Conservation (phyloP, 2,113 vertebrate species). For the Thinocorus orbignyianus region DNA sequence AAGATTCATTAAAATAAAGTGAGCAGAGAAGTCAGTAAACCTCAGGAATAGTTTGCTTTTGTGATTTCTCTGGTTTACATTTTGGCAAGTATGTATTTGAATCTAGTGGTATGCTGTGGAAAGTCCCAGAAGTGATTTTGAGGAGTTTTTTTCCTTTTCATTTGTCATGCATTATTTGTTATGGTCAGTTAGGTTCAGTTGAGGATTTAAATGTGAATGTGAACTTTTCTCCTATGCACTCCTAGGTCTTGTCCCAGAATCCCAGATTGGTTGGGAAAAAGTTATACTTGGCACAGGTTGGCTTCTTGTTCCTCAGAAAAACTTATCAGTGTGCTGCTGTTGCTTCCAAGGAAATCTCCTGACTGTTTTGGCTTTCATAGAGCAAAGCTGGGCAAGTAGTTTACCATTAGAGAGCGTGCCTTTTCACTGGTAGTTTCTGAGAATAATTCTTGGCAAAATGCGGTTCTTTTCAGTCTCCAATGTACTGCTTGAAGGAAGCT, state of each 20-base stretch:
- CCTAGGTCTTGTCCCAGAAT: neutral
- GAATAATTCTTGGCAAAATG: neutral
- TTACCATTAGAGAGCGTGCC: neutral
- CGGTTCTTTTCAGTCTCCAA: neutral
- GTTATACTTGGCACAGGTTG: neutral
- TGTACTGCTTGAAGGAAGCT: neutral
- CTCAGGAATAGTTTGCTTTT: neutral
- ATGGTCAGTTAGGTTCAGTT: neutral
- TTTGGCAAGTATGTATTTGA: neutral
- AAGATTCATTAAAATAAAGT: neutral
- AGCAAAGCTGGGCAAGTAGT: neutral
- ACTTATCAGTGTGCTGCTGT: neutral
- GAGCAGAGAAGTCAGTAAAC: neutral
- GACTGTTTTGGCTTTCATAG: neutral
- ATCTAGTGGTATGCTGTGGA: neutral
- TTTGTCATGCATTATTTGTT: neutral
- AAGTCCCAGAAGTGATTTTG: constrained; percentile 17
- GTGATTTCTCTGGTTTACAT: neutral
- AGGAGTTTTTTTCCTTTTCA: neutral
- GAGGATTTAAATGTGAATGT: neutral
- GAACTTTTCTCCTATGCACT: neutral
- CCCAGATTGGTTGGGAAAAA: neutral
- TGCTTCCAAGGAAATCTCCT: neutral
- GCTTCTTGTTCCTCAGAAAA: neutral
- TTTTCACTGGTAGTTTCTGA: neutral